Base-by-base conservation (phyloP, 2,113 vertebrate species). In the Engraulis encrasicolus region DNA sequence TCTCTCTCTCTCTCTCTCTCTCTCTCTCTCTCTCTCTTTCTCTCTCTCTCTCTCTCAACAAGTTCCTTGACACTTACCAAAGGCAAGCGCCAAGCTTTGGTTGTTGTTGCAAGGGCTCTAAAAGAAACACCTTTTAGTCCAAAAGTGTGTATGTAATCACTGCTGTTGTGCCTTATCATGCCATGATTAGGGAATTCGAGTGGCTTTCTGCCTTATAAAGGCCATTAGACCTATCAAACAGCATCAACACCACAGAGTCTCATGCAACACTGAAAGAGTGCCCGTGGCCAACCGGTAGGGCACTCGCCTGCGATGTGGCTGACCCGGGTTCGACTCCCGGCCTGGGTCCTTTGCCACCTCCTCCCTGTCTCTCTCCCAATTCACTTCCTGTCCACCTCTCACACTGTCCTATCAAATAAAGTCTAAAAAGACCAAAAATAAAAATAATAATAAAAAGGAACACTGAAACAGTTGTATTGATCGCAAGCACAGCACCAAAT, bases 91-190 rank as follows among this genome's bases (percentile, higher is more conserved):
- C 89, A 91, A 90, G 78, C 38, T 17, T 89, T 85, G 83, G 66
- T 85, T 88, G 79, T 71, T 91, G 90, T 92, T 87, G 92, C 89
- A 81, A 82, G 81, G 83, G 82, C 85, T 89, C 86, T 88, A 90
- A 91, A 90, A 90, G 86, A 89, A 91, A 91, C 91, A 91, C 90
- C 87, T 91, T 86, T 82, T 84, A 87, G 85, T 87, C 85, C 87
- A 90, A 87, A 90, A 90, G 88, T 86, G 89, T 50, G 84, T 88
- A 90, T 91, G 90, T 84, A 81, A 88, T 90, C 91, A 88, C 80
- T 79, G 78, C 84, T 80, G 82, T 9, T 9, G 9, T 45, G 9
- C 61, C 86, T 88, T 82, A 88, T 89, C 83, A 86, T 86, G 81
- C 81, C 82, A 85, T 83, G 84, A 85, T 87, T 85, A 85, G 81